A percentile compares a stretch with the other conserved stretches of the same genome.
phyloP scores from a whole-genome alignment of 2,888 invertebrate species.

The Cactoblastis cactorum region DNA sequence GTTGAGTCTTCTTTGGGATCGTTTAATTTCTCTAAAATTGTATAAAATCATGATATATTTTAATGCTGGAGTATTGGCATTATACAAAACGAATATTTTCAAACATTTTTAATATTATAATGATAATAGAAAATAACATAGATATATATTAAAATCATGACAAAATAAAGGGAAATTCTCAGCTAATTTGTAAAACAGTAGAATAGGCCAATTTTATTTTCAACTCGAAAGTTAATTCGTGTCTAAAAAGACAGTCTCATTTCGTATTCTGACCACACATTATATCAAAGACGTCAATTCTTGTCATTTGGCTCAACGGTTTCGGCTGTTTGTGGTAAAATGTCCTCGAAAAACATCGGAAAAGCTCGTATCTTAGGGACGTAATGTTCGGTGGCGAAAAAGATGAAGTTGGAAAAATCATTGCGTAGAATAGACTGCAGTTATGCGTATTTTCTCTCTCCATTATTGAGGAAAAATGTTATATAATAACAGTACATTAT shows the following conservation, averaged over 20 bases:
- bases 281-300: not conserved
- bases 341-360: conserved; percentile 2
- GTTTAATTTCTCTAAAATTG: no score
- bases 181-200: not conserved
- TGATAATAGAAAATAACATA: no score
- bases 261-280: not conserved
- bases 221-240: not conserved
- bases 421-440: not conserved
- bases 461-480: conserved; percentile 4
- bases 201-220: not conserved
- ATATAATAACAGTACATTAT: not conserved
- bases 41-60: no score
- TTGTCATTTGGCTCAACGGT: not conserved
- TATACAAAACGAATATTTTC: no score
- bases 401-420: conserved; percentile 1
- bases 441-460: not conserved
- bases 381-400: conserved; percentile 8
- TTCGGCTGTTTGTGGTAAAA: not conserved
- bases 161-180: no score
- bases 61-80: no score
- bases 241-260: not conserved
- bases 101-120: no score
- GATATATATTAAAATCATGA: no score
- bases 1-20: no score
- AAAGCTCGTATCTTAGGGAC: not conserved